A percentile compares a stretch with the other conserved stretches of the same genome.
These are phyloP conservation scores for Alectura lathami DNA, from an alignment of 2,113 vertebrate genomes.

Conservation along the genomic window DNA sequence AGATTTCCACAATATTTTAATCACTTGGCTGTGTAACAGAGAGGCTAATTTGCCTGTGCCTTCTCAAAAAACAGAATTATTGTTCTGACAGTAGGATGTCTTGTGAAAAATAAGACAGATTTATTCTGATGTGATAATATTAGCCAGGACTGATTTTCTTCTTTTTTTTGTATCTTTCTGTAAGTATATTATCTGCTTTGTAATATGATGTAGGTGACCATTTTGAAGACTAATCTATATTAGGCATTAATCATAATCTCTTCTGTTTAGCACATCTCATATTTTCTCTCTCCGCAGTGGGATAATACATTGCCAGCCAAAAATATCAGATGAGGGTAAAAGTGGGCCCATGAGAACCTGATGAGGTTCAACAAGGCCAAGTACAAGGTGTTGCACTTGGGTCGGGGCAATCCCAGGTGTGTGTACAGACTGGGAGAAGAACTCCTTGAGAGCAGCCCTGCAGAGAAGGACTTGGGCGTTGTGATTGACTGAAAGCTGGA, in stretches of 20 bases:
- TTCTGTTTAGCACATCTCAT: neutral
- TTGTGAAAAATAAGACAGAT: neutral
- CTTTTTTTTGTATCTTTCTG: neutral
- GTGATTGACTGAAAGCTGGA: too few relatives aligned
- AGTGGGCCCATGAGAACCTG: too few relatives aligned
- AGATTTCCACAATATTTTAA: neutral
- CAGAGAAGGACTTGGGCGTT: too few relatives aligned
- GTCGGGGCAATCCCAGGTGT: too few relatives aligned
- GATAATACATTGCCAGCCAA: neutral
- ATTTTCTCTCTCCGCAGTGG: neutral
- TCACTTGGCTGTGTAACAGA: neutral
- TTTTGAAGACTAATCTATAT: neutral
- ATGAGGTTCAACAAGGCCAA: too few relatives aligned
- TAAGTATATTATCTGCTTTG: neutral
- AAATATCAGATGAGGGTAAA: neutral
- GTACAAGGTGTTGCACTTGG: too few relatives aligned
- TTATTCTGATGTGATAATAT: neutral
- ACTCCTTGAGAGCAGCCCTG: too few relatives aligned
- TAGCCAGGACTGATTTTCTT: neutral
- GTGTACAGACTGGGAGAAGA: too few relatives aligned
- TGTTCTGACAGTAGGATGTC: neutral
- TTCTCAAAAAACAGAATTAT: neutral
- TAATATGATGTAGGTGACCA: neutral
- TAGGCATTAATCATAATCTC: neutral
- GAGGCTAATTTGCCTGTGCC: neutral